Conservation (phyloP, 2,797 vertebrate genomes). For the Fringilla coelebs region DNA sequence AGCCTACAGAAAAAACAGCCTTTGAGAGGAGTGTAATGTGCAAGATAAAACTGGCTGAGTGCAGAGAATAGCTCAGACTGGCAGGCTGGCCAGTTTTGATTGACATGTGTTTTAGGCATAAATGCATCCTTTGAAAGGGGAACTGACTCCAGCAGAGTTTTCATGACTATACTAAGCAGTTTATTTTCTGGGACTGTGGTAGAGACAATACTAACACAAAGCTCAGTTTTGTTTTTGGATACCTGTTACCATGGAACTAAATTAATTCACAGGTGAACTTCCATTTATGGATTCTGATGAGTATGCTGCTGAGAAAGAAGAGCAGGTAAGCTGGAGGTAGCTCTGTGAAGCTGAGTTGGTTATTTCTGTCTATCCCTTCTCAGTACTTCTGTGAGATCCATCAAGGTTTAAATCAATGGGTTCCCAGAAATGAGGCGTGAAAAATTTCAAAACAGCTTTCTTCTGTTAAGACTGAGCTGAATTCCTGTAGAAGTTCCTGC, state of each 20-base stretch:
- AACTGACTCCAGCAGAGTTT: background rate
- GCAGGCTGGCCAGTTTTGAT: background rate
- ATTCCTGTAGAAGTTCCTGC: background rate
- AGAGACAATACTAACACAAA: background rate
- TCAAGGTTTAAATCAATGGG: background rate
- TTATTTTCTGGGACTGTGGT: background rate
- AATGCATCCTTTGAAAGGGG: background rate
- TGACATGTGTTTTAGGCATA: background rate
- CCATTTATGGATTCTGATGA: background rate
- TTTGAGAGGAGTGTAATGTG: background rate
- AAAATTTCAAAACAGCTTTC: background rate
- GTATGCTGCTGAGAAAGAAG: background rate
- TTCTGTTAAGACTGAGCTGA: background rate
- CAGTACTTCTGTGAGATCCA: background rate
- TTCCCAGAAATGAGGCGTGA: accelerated
- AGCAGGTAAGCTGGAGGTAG: background rate
- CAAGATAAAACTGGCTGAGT: background rate
- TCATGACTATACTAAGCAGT: background rate
- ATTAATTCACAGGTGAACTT: background rate
- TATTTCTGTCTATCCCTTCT: background rate
- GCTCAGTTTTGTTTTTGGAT: background rate
- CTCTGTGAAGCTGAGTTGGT: background rate
- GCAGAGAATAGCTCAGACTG: background rate
- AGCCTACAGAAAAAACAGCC: background rate
- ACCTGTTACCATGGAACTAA: background rate